Conservation (phyloP, 2,113 vertebrate species). For the Hyperopisus bebe region DNA sequence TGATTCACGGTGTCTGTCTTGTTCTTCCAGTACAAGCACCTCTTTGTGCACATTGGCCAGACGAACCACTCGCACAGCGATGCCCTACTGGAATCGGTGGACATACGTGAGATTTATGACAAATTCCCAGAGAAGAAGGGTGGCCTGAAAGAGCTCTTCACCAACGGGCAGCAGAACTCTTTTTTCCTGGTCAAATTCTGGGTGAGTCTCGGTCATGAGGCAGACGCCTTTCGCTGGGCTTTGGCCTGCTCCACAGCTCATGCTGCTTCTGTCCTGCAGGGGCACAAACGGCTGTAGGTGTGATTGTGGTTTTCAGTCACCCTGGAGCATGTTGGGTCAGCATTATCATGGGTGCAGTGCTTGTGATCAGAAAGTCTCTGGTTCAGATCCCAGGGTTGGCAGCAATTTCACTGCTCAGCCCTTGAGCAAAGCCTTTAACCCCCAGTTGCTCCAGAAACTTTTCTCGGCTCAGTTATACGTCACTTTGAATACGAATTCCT, state of each 20-base stretch:
- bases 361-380: not conserved
- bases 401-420: not conserved
- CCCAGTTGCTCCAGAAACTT: not conserved
- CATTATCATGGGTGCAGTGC: not conserved
- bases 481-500: not conserved
- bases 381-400: not conserved
- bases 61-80: slow-evolving; percentile 88
- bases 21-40: slow-evolving; percentile 83
- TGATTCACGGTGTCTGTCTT: not conserved
- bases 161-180: slow-evolving; percentile 87
- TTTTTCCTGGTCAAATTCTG: slow-evolving; percentile 99
- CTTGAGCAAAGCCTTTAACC: not conserved
- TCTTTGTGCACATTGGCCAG: slow-evolving; percentile 95
- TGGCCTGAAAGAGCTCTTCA: slow-evolving; percentile 92
- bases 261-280: not conserved
- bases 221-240: not conserved
- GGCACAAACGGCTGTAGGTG: not conserved
- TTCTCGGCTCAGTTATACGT: not conserved
- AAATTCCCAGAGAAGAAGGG: slow-evolving; percentile 99
- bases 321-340: not conserved
- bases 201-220: slow-evolving; percentile 67
- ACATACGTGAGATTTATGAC: slow-evolving; percentile 97
- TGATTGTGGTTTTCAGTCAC: not conserved
- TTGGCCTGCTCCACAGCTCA: not conserved
- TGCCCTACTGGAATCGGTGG: slow-evolving; percentile 89